A percentile compares a stretch with the other conserved stretches of the same genome.
These are phyloP conservation scores for Dioctria rufipes DNA, from an alignment of 2,888 invertebrate genomes.

Conservation along the genomic window DNA sequence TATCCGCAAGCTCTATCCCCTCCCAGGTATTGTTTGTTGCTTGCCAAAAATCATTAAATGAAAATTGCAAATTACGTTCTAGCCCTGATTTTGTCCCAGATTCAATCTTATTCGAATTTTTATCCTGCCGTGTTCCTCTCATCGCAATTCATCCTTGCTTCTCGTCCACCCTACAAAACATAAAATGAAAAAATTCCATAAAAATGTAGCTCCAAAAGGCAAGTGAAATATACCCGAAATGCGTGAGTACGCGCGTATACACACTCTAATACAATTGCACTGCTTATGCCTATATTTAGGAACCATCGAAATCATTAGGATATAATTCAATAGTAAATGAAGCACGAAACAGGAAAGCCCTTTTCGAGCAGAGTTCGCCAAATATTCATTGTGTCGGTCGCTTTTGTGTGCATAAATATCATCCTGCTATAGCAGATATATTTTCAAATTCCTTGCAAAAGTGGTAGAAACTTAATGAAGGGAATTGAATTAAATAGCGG, in stretches of 20 bases:
- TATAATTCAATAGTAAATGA: conserved; percentile 43
- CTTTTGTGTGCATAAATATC: no score
- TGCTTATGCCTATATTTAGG: conserved; percentile 29
- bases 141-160: no score
- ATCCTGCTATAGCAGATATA: not conserved
- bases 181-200: conserved; percentile 1
- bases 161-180: not conserved
- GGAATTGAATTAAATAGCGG: conserved; percentile 2
- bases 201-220: not conserved
- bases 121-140: not conserved
- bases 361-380: conserved; percentile 1
- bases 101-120: conserved; percentile 3
- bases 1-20: not conserved
- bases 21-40: not conserved
- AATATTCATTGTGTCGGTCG: not conserved
- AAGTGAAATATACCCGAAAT: not conserved
- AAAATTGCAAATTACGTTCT: not conserved
- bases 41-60: conserved; percentile 1
- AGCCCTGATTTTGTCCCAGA: not conserved
- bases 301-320: conserved; percentile 33
- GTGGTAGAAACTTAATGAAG: conserved; percentile 9
- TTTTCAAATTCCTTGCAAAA: conserved; percentile 1
- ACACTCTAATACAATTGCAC: not conserved
- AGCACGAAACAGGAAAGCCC: conserved; percentile 30
- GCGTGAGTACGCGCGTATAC: not conserved